Base-by-base conservation (phyloP, 2,797 vertebrate genomes). In the Protosalanx chinensis region DNA sequence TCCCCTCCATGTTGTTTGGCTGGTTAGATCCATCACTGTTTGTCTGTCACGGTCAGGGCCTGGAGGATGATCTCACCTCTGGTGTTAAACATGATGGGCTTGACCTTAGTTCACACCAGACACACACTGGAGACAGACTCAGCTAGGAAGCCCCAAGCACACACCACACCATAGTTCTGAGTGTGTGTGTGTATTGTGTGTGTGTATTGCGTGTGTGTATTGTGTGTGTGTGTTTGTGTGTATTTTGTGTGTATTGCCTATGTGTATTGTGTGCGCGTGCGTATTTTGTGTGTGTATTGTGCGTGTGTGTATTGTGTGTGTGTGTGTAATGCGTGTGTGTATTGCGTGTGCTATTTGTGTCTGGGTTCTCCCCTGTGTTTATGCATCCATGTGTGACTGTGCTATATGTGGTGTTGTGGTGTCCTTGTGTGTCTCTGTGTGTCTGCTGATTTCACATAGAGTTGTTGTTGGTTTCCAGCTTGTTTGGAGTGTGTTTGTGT, bases 101-200 rank as follows among this genome's bases (percentile, higher is more conserved):
- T 68, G 61, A 83, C 74, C 29, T 41, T 58, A 61, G 79, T 73
- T 64, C 29, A 4, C 67, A 69, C 56, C 58, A 46, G 23, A 15
- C 8, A 2, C 27, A 10, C 53, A 23, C 27, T 16, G 57, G 32
- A 49, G 32, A 35, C 51, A 20, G 33, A 27, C 41, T 20, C 30
- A 70, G 67, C 71, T 77, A 76, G 46, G 70, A 59, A 74, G 75
- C 58, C 70, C 32, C 29, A 33, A 20, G 72, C 49, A 49, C 18
- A 7, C 12, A 37, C 35, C 20, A 53, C 41, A 46, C 12, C 20
- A 12, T 33, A 41, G 57, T 5, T 60, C 0, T 59, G 16, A 13
- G 32, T 32, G n/a, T 64, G 12, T 62, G 64, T 51, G 29, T 68
- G n/a, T 27, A 27, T 27, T 68, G 15, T 70, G 4, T 27, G 23